These are phyloP conservation scores for Scaptomyza parva DNA, from an alignment of 2,888 invertebrate species.

Conservation along the genomic window DNA sequence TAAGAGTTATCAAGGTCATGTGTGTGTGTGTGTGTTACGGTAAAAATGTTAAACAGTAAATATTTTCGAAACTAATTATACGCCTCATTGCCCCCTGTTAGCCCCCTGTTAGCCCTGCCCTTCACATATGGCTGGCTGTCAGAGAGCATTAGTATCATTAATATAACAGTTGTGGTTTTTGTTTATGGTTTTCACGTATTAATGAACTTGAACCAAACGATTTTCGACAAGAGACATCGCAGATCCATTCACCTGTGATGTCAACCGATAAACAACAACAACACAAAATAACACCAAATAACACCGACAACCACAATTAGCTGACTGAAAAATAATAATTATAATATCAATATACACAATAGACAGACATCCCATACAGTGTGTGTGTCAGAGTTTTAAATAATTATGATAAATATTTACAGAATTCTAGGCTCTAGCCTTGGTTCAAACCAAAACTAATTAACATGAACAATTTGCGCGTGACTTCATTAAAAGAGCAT, in stretches of 20 bases:
- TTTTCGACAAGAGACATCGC: constrained; percentile 37
- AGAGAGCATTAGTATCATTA: constrained; percentile 26
- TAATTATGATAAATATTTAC: constrained; percentile 43
- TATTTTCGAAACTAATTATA: constrained; percentile 44
- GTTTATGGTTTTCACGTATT: constrained; percentile 37
- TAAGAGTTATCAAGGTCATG: background rate
- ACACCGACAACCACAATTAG: constrained; percentile 25
- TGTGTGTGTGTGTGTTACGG: background rate
- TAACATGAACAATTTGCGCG: constrained; percentile 39
- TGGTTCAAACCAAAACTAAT: constrained; percentile 32
- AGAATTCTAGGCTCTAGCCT: constrained; percentile 8
- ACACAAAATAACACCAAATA: too few relatives aligned
- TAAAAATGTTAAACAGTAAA: constrained; percentile 5
- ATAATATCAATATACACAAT: constrained; percentile 21
- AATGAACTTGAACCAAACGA: constrained; percentile 52
- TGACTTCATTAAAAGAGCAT: constrained; percentile 42
- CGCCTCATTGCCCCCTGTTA: constrained; percentile 32
- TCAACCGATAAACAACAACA: constrained; percentile 26
- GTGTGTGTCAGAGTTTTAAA: constrained; percentile 12
- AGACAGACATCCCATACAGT: constrained; percentile 3
- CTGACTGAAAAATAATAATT: too few relatives aligned
- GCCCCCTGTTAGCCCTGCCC: background rate
- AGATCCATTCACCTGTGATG: constrained; percentile 49
- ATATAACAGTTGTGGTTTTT: constrained; percentile 12
- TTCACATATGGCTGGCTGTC: background rate